A percentile compares a stretch with the other conserved stretches of the same genome.
Conservation (phyloP, 2,888 invertebrate species). For the Abrostola triplasia region DNA sequence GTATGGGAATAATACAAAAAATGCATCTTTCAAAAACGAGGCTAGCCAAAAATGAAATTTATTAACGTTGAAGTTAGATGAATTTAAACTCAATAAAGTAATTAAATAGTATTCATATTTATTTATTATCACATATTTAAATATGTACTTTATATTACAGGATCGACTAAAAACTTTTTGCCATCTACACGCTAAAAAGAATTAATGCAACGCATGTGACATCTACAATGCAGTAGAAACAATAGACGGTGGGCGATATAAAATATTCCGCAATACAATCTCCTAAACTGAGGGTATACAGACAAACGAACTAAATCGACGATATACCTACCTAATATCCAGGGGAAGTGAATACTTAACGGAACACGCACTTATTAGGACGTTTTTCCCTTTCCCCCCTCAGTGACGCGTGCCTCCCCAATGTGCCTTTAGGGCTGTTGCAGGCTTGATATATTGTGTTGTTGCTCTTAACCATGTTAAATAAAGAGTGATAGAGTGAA, state of each 20-base stretch:
- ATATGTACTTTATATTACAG: too few species aligned
- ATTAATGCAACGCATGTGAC: too few species aligned
- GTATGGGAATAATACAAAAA: too few species aligned
- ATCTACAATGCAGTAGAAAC: not conserved
- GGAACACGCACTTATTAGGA: conserved; percentile 27
- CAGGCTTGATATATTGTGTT: conserved; percentile 47
- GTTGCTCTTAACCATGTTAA: conserved; percentile 43
- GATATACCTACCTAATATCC: conserved; percentile 4
- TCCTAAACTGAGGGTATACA: not conserved
- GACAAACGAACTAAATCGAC: not conserved
- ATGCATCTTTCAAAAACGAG: too few species aligned
- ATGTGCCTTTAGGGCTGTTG: conserved; percentile 37
- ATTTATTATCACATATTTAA: too few species aligned
- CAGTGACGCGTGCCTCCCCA: conserved; percentile 17
- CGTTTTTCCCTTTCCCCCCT: conserved; percentile 3
- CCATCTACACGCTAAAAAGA: too few species aligned
- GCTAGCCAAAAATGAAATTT: too few species aligned
- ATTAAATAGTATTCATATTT: too few species aligned
- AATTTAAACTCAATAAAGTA: too few species aligned
- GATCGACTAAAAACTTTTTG: too few species aligned
- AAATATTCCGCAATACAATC: too few species aligned
- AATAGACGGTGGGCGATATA: not conserved
- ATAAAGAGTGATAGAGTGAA: conserved; percentile 54
- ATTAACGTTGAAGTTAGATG: too few species aligned
- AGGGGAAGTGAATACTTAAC: conserved; percentile 26